These are phyloP conservation scores for Eupithecia inturbata DNA, from an alignment of 2,888 invertebrate species.

Conservation along the genomic window DNA sequence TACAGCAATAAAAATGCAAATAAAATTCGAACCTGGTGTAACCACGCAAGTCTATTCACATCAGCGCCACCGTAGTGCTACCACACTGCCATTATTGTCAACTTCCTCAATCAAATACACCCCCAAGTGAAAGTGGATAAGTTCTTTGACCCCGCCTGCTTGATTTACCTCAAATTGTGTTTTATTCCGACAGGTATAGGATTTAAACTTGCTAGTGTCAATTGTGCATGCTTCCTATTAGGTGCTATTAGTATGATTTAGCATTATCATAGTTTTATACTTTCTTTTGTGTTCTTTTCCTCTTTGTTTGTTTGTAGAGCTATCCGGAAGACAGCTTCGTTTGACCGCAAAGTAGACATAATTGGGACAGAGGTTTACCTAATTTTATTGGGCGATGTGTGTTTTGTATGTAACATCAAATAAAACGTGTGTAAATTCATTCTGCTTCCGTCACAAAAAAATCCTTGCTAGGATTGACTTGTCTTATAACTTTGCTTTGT, in stretches of 20 bases:
- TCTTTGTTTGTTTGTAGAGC: background rate
- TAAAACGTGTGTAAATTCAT: background rate
- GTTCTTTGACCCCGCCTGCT: slow-evolving; percentile 52
- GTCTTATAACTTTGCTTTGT: background rate
- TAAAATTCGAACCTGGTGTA: background rate
- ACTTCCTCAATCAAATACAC: slow-evolving; percentile 42
- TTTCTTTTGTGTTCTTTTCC: slow-evolving; percentile 49
- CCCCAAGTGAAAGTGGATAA: slow-evolving; percentile 57
- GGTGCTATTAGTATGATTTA: slow-evolving; percentile 53
- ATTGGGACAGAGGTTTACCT: background rate
- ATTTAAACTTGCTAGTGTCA: slow-evolving; percentile 42
- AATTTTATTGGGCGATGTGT: background rate
- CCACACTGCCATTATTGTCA: background rate
- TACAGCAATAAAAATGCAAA: background rate
- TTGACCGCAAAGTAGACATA: background rate
- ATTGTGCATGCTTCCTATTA: slow-evolving; percentile 47
- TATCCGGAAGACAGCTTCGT: background rate
- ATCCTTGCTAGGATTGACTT: background rate
- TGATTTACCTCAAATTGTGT: slow-evolving; percentile 45
- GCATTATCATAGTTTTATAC: slow-evolving; percentile 43
- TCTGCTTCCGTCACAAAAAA: background rate
- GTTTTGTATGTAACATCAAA: no score
- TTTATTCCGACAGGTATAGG: slow-evolving; percentile 41
- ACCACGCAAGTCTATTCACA: background rate
- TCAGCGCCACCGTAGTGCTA: background rate